Percentiles rank a stretch among this genome's conserved stretches.
phyloP scores from a whole-genome alignment of 2,888 invertebrate species.

The Dione vanillae region DNA sequence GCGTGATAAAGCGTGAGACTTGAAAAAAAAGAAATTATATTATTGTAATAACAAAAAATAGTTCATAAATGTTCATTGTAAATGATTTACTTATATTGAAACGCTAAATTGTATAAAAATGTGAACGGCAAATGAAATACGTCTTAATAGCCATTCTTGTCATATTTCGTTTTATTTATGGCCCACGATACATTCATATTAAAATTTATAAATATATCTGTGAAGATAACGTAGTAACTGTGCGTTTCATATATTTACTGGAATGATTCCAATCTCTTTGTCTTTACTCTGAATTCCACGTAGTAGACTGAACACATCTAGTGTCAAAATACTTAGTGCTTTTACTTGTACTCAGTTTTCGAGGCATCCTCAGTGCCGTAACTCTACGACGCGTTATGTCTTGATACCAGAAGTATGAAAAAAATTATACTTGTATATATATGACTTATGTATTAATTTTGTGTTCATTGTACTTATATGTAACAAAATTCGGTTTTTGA shows the following conservation, averaged over 20 bases:
- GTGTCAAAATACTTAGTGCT: too few relatives aligned
- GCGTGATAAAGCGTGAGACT: too few relatives aligned
- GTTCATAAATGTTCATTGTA: neutral
- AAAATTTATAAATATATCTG: constrained; percentile 34
- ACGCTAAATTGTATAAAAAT: constrained; percentile 34
- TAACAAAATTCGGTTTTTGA: too few relatives aligned
- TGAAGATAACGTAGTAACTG: constrained; percentile 5
- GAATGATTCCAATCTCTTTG: neutral
- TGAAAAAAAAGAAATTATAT: neutral
- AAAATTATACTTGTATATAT: too few relatives aligned
- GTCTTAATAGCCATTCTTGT: constrained; percentile 41
- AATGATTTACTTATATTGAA: constrained; percentile 24
- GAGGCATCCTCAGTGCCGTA: too few relatives aligned
- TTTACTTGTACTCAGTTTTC: too few relatives aligned
- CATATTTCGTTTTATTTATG: constrained; percentile 38
- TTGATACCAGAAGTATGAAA: neutral
- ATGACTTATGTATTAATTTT: neutral
- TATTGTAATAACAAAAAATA: neutral
- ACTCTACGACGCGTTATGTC: too few relatives aligned
- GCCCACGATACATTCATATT: constrained; percentile 51
- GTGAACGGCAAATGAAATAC: constrained; percentile 47
- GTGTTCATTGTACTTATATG: neutral
- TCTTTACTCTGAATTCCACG: too few relatives aligned
- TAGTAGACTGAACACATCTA: too few relatives aligned
- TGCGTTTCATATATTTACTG: neutral